A percentile compares a stretch with the other conserved stretches of the same genome.
These are phyloP conservation scores for Ridgeia piscesae DNA, from an alignment of 1,140 invertebrate species.

Conservation along the genomic window DNA sequence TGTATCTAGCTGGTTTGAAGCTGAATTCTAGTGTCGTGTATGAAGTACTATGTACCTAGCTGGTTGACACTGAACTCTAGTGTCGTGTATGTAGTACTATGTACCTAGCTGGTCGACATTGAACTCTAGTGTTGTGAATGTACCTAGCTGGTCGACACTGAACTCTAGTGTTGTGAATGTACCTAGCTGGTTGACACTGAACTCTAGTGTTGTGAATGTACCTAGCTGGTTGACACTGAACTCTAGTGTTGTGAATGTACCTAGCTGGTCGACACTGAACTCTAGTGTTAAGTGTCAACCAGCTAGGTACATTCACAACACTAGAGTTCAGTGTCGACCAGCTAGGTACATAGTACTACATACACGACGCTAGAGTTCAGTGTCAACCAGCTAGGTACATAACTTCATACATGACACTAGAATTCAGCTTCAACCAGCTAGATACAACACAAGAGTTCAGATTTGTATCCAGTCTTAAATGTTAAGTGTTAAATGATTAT, in stretches of 20 bases:
- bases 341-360: constrained; percentile 55
- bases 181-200: too few relatives aligned
- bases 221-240: too few relatives aligned
- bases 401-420: constrained; percentile 58
- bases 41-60: constrained; percentile 55
- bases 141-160: too few relatives aligned
- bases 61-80: constrained; percentile 60
- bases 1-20: constrained; percentile 57
- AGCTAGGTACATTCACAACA: constrained; percentile 43
- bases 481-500: constrained; percentile 23
- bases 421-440: constrained; percentile 60
- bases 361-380: constrained; percentile 59
- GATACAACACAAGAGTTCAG: constrained; percentile 34
- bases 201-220: too few relatives aligned
- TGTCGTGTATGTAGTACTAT: constrained; percentile 55
- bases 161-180: too few relatives aligned
- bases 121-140: constrained; percentile 58
- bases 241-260: too few relatives aligned
- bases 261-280: too few relatives aligned
- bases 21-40: constrained; percentile 59
- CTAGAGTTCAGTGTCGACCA: constrained; percentile 60
- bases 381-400: constrained; percentile 57
- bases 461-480: background rate
- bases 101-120: constrained; percentile 58
- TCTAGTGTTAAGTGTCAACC: too few relatives aligned